Evolutionary conservation across 92 coral and sea anemone species (phyloP).

Genomic region (Ricordea florida): DNA sequence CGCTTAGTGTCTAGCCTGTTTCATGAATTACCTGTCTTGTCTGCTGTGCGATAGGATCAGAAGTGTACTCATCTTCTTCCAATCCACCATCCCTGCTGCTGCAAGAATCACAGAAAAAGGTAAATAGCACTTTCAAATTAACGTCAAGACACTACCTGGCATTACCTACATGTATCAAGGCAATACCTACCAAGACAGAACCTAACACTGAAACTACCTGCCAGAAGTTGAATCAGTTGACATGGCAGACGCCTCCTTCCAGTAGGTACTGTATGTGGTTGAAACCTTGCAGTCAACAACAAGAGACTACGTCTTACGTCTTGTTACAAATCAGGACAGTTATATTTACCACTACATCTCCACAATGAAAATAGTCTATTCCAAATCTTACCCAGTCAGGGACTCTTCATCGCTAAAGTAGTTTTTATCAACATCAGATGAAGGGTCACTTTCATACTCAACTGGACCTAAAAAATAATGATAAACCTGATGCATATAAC

Average conservation of each 20-base stretch:
- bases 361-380: too few species aligned
- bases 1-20: too few species aligned
- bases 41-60: constrained; percentile 96
- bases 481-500: neutral
- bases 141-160: neutral
- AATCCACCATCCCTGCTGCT: constrained; percentile 91
- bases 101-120: neutral
- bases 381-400: constrained; percentile 89
- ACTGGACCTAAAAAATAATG: constrained; percentile 52
- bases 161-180: neutral
- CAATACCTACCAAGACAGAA: too few species aligned
- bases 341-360: too few species aligned
- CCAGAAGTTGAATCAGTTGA: too few species aligned
- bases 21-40: constrained; percentile 87
- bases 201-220: too few species aligned
- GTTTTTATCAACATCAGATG: constrained; percentile 95
- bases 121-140: neutral
- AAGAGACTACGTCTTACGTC: too few species aligned
- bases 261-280: too few species aligned
- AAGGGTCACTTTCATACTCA: constrained; percentile 95
- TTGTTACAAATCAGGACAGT: too few species aligned
- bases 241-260: too few species aligned
- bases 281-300: too few species aligned
- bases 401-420: constrained; percentile 95
- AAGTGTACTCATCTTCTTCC: constrained; percentile 88